These are phyloP conservation scores for Rhyzopertha dominica DNA, from an alignment of 1,140 invertebrate species.

Conservation along the genomic window DNA sequence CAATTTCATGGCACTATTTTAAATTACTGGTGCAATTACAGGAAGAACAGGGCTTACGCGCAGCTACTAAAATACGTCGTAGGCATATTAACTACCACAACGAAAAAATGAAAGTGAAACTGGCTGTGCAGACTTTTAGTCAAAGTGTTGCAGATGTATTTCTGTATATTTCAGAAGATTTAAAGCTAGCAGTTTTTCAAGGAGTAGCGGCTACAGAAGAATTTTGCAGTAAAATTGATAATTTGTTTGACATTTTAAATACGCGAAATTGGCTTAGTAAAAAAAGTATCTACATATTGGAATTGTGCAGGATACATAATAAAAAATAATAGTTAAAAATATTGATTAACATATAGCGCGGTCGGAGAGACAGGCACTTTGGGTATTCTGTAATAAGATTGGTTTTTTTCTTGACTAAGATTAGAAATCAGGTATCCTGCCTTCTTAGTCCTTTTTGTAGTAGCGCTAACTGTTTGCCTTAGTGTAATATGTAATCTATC, in stretches of 20 bases:
- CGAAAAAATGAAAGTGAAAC: conserved; percentile 40
- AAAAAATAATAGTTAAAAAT: conserved; percentile 11
- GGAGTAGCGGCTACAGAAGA: conserved; percentile 19
- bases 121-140: conserved; percentile 39
- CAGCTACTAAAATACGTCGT: conserved; percentile 33
- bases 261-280: too few species aligned
- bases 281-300: too few species aligned
- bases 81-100: conserved; percentile 34
- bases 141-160: conserved; percentile 27
- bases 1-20: conserved; percentile 33
- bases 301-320: conserved; percentile 15
- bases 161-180: conserved; percentile 10
- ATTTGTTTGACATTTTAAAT: conserved; percentile 34
- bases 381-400: too few species aligned
- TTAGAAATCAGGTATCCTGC: too few species aligned
- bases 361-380: too few species aligned
- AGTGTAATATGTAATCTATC: too few species aligned
- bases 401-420: too few species aligned
- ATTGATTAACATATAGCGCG: conserved; percentile 24
- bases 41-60: conserved; percentile 28
- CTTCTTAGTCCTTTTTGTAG: too few species aligned
- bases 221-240: conserved; percentile 28
- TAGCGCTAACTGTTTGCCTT: too few species aligned
- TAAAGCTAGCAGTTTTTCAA: conserved; percentile 26
- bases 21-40: conserved; percentile 30